Percentiles rank a stretch among this genome's conserved stretches.
phyloP scores from a whole-genome alignment of 23 tunicate genomes.

The Styela plicata region DNA sequence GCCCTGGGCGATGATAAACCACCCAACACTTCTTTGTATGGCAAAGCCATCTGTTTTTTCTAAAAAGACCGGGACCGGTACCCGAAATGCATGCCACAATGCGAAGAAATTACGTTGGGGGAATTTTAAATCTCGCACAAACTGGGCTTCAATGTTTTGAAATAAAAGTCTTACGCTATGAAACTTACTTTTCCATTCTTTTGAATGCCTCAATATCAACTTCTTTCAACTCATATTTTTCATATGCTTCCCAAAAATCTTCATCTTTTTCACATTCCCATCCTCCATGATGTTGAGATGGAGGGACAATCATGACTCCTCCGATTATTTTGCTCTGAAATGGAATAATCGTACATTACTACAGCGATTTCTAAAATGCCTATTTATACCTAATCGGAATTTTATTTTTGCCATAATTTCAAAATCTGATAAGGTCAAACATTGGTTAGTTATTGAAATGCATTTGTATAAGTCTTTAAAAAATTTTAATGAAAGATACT shows the following conservation, averaged over 20 bases:
- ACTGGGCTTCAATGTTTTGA: background rate
- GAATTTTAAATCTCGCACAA: no score
- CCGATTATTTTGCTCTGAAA: conserved; percentile 43
- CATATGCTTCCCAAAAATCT: conserved; percentile 80
- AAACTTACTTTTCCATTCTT: conserved; percentile 17
- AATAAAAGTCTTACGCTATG: background rate
- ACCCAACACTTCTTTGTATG: no score
- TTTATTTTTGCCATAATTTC: background rate
- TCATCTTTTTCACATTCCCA: conserved; percentile 64
- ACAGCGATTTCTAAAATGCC: background rate
- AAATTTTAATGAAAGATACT: no score
- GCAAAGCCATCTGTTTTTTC: no score
- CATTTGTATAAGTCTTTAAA: no score
- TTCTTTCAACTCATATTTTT: conserved; percentile 49
- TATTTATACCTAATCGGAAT: background rate
- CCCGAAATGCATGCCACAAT: no score
- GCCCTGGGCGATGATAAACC: no score
- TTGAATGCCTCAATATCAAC: conserved; percentile 43
- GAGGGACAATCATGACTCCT: conserved; percentile 84
- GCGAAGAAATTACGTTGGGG: no score
- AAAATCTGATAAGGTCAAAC: no score
- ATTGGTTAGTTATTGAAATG: no score
- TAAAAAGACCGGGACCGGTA: no score
- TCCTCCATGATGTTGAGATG: conserved; percentile 62
- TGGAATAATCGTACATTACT: background rate